These are phyloP conservation scores for Protomyctophum bolini DNA, from an alignment of 2,113 vertebrate genomes.

Conservation along the genomic window DNA sequence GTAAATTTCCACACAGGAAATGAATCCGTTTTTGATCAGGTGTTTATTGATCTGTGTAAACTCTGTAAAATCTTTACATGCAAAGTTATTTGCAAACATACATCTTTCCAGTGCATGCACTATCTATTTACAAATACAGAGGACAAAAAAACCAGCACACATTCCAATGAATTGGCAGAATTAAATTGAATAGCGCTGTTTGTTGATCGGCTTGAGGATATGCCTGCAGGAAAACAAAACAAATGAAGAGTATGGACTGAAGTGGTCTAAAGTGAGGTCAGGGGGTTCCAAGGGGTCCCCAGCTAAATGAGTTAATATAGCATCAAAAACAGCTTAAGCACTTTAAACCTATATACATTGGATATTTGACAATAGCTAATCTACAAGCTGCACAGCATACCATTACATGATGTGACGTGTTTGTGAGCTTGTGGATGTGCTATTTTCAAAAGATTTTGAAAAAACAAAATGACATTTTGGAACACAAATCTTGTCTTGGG, in stretches of 20 bases:
- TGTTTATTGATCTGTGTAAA: constrained; percentile 81
- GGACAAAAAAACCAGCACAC: constrained; percentile 55
- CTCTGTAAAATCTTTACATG: constrained; percentile 88
- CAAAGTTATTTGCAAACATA: constrained; percentile 84
- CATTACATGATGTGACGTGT: too few species aligned
- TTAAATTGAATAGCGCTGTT: constrained; percentile 28
- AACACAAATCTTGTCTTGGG: too few species aligned
- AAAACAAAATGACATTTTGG: too few species aligned
- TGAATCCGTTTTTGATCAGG: constrained; percentile 8
- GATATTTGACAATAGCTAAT: too few species aligned
- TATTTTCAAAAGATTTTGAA: too few species aligned
- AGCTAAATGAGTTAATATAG: constrained; percentile 17
- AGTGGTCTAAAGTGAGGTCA: too few species aligned
- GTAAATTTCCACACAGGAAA: too few species aligned
- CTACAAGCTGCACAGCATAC: too few species aligned
- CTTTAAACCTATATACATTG: too few species aligned
- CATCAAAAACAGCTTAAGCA: background rate
- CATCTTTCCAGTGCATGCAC: constrained; percentile 77
- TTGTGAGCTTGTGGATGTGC: too few species aligned
- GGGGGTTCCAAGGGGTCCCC: background rate
- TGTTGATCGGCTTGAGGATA: constrained; percentile 39
- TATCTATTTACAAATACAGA: constrained; percentile 77
- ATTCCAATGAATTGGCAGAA: constrained; percentile 70
- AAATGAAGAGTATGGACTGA: background rate
- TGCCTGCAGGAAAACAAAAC: constrained; percentile 33